A percentile compares a stretch with the other conserved stretches of the same genome.
Evolutionary conservation across 1,140 invertebrate genomes (phyloP).

Genomic region (Cardiocondyla obscurior): DNA sequence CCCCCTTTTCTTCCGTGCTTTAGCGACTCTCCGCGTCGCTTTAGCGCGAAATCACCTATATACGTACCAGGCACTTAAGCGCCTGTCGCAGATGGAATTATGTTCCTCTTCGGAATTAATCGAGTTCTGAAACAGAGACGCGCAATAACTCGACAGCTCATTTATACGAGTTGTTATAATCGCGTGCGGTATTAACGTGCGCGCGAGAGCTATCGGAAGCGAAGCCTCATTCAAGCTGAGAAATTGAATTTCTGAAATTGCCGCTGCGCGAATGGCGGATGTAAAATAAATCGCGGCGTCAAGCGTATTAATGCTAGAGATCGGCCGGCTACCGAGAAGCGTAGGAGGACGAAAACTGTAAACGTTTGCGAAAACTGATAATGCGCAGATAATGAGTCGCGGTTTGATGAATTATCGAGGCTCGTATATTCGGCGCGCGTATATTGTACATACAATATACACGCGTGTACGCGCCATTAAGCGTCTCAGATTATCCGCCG

Average conservation of each 20-base stretch:
- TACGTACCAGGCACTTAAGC: slow-evolving; percentile 19
- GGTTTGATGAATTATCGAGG: slow-evolving; percentile 4
- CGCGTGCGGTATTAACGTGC: background rate
- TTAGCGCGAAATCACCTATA: slow-evolving; percentile 12
- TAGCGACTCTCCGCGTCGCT: background rate
- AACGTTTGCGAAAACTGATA: background rate
- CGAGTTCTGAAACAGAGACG: background rate
- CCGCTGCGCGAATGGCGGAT: background rate
- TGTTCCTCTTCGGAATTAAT: slow-evolving; percentile 30
- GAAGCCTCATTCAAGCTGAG: background rate
- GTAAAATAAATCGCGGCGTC: background rate
- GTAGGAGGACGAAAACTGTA: background rate
- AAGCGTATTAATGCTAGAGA: background rate
- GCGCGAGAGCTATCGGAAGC: background rate
- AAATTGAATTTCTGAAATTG: background rate
- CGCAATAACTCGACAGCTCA: background rate
- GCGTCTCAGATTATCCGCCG: background rate
- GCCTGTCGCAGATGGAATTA: slow-evolving; percentile 16
- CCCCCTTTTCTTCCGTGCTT: background rate
- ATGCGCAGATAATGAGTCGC: background rate
- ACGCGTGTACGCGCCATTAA: slow-evolving; percentile 20
- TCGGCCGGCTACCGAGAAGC: background rate
- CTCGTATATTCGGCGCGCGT: background rate
- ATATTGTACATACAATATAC: too few relatives aligned
- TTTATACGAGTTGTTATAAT: background rate